Evolutionary conservation across 2,888 invertebrate species (phyloP), one percentile per base, ranked within the genome.

Genomic region (Leptinotarsa peninsularis): DNA sequence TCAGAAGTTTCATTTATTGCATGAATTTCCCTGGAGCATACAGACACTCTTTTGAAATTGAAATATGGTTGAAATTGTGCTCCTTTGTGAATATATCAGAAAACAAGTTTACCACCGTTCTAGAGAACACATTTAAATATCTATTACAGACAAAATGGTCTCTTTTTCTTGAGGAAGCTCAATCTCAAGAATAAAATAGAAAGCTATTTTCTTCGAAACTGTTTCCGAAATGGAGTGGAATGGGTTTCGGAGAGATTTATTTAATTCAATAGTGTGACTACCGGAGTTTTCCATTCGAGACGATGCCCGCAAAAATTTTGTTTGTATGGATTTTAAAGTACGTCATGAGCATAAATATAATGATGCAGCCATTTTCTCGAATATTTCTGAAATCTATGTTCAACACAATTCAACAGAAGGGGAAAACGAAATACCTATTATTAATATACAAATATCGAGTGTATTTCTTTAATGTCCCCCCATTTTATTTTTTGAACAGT

Each of bases 61-160:
- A 77, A 79, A 79, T 79, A 79, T 79, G 79, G 66, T 67, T 68
- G 74, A 76, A 76, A 77, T 74, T 76, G 76, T 74, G 67, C 54
- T 77, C 67, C 79, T 77, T 78, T 76, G 77, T 76, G 77, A 72
- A 77, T 76, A 74, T 72, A 76, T 77, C 72, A 75, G 73, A 72
- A 74, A 75, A 77, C 74, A 67, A 76, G 76, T 76, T 79, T 77
- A 77, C 77, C 71, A 67, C 73, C 71, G 54, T 74, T 74, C 66
- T 50, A 58, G 67, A 54, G 52, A 71, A 76, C 75, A 76, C 73
- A 76, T 79, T 79, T 72, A 77, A 77, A 79, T 76, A 74, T 76
- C 77, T 74, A 74, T 79, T 77, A 67, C 75, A 23, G 73, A 52
- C 72, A 72, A 77, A 73, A 67, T 49, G 49, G 63, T 63, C 33